Percentiles rank a stretch among this genome's conserved stretches.
Evolutionary conservation across 2,113 vertebrate genomes (phyloP).

Genomic region (Limnothrissa miodon): DNA sequence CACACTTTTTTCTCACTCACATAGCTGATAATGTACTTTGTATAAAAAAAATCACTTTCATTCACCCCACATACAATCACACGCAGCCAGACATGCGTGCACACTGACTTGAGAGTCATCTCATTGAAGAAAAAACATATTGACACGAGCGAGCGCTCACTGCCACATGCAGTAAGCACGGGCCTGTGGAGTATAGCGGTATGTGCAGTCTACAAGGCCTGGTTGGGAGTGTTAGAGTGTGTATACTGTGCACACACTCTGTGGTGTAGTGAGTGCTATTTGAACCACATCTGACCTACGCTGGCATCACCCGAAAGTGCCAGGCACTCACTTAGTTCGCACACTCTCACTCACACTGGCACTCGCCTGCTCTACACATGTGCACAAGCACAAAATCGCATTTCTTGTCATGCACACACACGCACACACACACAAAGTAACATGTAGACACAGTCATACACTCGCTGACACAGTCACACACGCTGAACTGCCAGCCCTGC

Average conservation of each 20-base stretch:
- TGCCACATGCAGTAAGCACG: background rate
- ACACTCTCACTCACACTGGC: background rate
- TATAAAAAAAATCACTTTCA: background rate
- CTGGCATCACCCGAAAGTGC: background rate
- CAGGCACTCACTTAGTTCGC: background rate
- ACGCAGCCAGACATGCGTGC: constrained; percentile 10
- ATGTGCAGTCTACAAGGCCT: background rate
- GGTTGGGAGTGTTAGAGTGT: background rate
- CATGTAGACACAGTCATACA: background rate
- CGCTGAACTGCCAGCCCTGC: background rate
- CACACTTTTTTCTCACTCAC: background rate
- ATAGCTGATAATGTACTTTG: background rate
- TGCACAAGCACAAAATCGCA: background rate
- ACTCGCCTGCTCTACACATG: background rate
- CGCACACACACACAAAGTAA: background rate
- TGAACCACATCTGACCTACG: background rate
- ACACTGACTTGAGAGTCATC: constrained; percentile 3
- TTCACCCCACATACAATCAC: background rate
- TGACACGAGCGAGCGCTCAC: background rate
- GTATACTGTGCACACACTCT: background rate
- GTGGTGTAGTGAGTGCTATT: background rate
- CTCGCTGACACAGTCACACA: background rate
- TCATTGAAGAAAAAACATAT: background rate
- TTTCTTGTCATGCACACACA: background rate
- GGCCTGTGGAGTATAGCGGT: background rate